Conservation (phyloP, 2,888 invertebrate genomes). For the Trilocha varians region DNA sequence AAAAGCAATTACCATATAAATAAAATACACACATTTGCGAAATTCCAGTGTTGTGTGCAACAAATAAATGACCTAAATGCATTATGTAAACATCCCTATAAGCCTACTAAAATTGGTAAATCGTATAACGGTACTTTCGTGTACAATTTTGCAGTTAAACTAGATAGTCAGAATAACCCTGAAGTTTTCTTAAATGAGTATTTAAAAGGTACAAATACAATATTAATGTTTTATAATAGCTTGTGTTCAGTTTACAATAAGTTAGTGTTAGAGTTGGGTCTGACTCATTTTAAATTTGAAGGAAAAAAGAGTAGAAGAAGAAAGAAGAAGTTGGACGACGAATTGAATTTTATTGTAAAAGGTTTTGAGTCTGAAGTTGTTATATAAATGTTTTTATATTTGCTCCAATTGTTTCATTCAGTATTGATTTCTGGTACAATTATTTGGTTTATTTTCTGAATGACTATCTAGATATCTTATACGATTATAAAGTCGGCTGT, state of each 20-base stretch:
- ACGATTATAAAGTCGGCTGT: too few species aligned
- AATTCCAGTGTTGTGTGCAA: slow-evolving; percentile 77
- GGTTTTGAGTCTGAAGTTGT: slow-evolving; percentile 59
- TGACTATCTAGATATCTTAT: too few species aligned
- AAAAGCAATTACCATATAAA: slow-evolving; percentile 67
- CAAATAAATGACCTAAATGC: slow-evolving; percentile 77
- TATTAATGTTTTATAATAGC: slow-evolving; percentile 50
- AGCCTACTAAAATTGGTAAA: slow-evolving; percentile 71
- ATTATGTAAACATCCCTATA: slow-evolving; percentile 75
- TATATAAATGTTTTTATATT: slow-evolving; percentile 7
- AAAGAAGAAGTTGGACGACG: slow-evolving; percentile 29
- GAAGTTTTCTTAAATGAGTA: slow-evolving; percentile 67
- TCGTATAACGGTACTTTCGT: slow-evolving; percentile 83
- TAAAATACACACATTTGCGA: slow-evolving; percentile 76
- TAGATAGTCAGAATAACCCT: slow-evolving; percentile 72
- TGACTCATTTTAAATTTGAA: slow-evolving; percentile 30
- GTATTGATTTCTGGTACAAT: too few species aligned
- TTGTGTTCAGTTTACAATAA: slow-evolving; percentile 32
- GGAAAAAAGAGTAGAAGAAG: slow-evolving; percentile 35
- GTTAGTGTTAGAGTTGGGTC: slow-evolving; percentile 31
- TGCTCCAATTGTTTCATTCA: too few species aligned
- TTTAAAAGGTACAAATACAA: slow-evolving; percentile 45
- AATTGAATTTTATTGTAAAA: slow-evolving; percentile 46
- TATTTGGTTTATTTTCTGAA: too few species aligned
- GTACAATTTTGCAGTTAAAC: slow-evolving; percentile 79